Percentiles rank a stretch among this genome's conserved stretches.
Conservation (phyloP, 2,113 vertebrate species). For the Prunella fulvescens region DNA sequence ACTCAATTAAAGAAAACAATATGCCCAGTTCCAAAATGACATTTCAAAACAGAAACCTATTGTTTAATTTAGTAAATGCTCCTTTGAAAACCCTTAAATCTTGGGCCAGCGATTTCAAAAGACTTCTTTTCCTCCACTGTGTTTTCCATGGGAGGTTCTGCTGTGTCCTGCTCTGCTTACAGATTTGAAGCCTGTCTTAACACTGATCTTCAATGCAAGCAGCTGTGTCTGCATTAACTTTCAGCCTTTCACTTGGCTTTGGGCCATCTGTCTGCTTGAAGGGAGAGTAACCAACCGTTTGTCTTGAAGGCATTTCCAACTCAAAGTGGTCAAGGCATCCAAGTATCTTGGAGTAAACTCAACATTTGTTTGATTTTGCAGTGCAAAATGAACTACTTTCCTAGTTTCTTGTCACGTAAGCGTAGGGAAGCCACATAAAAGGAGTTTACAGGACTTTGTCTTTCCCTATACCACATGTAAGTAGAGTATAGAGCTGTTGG, state of each 20-base stretch:
- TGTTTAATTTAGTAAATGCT: background rate
- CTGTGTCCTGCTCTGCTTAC: background rate
- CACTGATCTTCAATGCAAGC: background rate
- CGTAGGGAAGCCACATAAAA: background rate
- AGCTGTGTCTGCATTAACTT: background rate
- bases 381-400: background rate
- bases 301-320: background rate
- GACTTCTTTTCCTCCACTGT: background rate
- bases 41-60: slow-evolving; percentile 9
- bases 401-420: background rate
- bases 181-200: background rate
- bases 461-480: background rate
- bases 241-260: background rate
- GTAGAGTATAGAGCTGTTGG: background rate
- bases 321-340: background rate
- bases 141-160: background rate
- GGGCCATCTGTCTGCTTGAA: background rate
- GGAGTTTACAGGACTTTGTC: background rate
- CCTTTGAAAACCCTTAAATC: background rate
- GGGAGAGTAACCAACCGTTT: background rate
- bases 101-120: background rate
- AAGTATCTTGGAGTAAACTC: background rate
- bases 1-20: slow-evolving; percentile 1
- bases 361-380: background rate
- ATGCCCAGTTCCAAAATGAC: background rate